These are phyloP conservation scores for Nomada lathburiana DNA, from an alignment of 2,888 invertebrate species.

Conservation along the genomic window DNA sequence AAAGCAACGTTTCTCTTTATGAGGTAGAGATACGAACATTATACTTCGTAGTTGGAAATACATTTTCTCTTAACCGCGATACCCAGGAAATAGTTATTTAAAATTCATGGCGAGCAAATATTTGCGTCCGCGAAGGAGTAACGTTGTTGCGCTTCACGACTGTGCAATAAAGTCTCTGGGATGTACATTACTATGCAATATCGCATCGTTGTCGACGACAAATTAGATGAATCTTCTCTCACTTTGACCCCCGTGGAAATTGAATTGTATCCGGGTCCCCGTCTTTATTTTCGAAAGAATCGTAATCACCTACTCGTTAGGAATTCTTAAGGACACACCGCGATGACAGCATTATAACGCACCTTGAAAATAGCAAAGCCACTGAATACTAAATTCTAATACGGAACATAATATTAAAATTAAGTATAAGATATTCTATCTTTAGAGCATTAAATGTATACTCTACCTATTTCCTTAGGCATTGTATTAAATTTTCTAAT, in stretches of 20 bases:
- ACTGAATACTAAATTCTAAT: too few species aligned
- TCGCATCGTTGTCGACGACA: not conserved
- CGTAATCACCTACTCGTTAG: not conserved
- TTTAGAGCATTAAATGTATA: too few species aligned
- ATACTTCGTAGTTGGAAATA: conserved; percentile 18
- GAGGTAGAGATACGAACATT: conserved; percentile 37
- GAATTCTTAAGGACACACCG: not conserved
- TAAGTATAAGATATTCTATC: too few species aligned
- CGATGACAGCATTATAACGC: too few species aligned
- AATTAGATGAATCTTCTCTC: conserved; percentile 47
- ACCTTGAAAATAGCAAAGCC: too few species aligned
- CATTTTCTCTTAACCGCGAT: conserved; percentile 57
- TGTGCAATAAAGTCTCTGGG: conserved; percentile 25
- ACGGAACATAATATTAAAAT: too few species aligned
- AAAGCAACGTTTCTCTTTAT: not conserved
- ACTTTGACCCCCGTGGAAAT: conserved; percentile 30
- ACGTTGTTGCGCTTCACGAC: conserved; percentile 39
- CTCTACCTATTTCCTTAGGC: too few species aligned
- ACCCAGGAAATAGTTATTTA: conserved; percentile 58
- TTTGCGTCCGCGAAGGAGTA: conserved; percentile 41
- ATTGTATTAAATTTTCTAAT: too few species aligned
- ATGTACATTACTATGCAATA: conserved; percentile 52
- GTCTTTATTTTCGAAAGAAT: conserved; percentile 1
- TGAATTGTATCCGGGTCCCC: conserved; percentile 9
- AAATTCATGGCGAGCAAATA: conserved; percentile 60